Percentiles rank a stretch among this genome's conserved stretches.
Evolutionary conservation across 2,797 vertebrate genomes (phyloP).

Genomic region (Myotis findleyi): DNA sequence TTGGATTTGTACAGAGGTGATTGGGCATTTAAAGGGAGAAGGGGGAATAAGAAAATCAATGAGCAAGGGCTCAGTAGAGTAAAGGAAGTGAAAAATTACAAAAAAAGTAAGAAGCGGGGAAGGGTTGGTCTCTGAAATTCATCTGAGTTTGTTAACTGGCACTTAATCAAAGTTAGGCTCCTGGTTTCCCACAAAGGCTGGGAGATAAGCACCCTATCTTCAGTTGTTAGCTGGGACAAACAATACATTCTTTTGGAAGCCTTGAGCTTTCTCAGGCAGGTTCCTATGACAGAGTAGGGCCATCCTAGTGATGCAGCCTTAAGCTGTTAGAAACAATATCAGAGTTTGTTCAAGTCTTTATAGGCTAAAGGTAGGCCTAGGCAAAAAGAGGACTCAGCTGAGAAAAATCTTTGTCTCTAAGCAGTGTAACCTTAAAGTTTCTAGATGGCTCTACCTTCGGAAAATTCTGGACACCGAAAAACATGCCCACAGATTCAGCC

Average conservation of each 20-base stretch:
- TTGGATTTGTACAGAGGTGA: background rate
- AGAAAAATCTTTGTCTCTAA: background rate
- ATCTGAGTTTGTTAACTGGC: background rate
- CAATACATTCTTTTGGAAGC: background rate
- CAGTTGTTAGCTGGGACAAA: background rate
- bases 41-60: background rate
- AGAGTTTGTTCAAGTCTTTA: background rate
- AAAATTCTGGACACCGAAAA: constrained; percentile 6
- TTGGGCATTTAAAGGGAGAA: background rate
- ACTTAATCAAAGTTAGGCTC: background rate
- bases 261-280: background rate
- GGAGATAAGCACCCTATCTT: background rate
- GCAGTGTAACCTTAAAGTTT: background rate
- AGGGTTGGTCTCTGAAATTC: background rate
- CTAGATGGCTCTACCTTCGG: background rate
- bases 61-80: background rate
- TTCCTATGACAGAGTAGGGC: background rate
- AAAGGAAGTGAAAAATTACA: background rate
- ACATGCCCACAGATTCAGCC: background rate
- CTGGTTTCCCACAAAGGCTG: background rate
- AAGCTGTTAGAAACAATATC: background rate
- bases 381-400: background rate
- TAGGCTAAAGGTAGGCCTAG: background rate
- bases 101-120: background rate
- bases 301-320: background rate